Evolutionary conservation across 2,113 vertebrate genomes (phyloP).

Genomic region (Muscicapa adusta): DNA sequence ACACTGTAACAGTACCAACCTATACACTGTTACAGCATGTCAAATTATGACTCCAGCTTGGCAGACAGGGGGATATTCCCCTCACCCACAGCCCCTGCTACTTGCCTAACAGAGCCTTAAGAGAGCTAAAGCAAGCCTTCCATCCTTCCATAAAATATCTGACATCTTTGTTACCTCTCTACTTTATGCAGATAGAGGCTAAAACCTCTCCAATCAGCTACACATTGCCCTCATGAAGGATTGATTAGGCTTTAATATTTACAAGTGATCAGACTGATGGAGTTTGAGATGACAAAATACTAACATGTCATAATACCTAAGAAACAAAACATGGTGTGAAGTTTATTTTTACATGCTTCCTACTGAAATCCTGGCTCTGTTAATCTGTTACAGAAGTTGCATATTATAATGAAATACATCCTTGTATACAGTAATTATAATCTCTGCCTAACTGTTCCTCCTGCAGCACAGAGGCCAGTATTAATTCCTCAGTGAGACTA

Average conservation of each 20-base stretch:
- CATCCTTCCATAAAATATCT: not conserved
- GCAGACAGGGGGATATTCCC: fast-evolving
- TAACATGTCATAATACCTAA: not conserved
- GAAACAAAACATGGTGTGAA: not conserved
- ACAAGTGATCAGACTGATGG: not conserved
- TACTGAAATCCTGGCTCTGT: not conserved
- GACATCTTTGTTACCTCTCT: not conserved
- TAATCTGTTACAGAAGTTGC: not conserved
- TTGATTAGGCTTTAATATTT: not conserved
- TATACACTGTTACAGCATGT: fast-evolving
- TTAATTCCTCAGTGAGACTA: not conserved
- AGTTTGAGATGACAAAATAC: not conserved
- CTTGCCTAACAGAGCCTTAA: not conserved
- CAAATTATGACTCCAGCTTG: not conserved
- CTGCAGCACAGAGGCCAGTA: not conserved
- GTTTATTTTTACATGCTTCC: not conserved
- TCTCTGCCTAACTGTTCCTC: not conserved
- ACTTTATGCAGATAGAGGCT: not conserved
- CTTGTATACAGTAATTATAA: not conserved
- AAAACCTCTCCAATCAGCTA: not conserved
- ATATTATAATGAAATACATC: not conserved
- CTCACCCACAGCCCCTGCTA: not conserved
- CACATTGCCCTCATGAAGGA: not conserved
- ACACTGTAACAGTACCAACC: not conserved
- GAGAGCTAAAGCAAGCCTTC: not conserved